A percentile compares a stretch with the other conserved stretches of the same genome.
phyloP scores from a whole-genome alignment of 2,113 vertebrate species.

The Bujurquina vittata region DNA sequence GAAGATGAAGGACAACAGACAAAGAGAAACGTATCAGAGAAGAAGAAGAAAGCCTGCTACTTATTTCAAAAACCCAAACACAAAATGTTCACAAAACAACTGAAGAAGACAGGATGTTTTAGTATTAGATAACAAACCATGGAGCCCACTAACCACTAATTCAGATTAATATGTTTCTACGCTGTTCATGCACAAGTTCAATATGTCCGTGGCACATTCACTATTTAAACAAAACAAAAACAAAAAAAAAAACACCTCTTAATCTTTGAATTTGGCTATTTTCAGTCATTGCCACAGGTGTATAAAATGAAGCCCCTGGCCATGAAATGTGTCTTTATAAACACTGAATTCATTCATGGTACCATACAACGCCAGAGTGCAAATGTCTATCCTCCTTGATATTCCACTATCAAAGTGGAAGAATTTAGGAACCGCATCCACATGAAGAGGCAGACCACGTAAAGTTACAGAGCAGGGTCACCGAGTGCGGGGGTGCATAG shows the following conservation, averaged over 20 bases:
- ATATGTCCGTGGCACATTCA: neutral
- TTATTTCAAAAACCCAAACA: neutral
- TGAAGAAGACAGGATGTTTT: neutral
- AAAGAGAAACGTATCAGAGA: neutral
- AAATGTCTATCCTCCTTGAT: neutral
- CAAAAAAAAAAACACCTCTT: too few relatives aligned
- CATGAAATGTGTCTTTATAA: too few relatives aligned
- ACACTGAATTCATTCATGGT: too few relatives aligned
- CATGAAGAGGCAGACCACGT: neutral
- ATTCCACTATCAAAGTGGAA: neutral
- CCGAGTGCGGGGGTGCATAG: neutral
- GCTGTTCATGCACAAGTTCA: neutral
- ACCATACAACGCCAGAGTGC: neutral
- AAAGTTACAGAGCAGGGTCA: neutral
- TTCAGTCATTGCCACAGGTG: too few relatives aligned
- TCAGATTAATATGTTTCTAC: neutral
- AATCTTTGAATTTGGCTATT: too few relatives aligned
- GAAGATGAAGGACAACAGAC: neutral
- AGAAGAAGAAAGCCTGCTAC: neutral
- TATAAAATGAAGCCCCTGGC: too few relatives aligned
- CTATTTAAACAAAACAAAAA: too few relatives aligned
- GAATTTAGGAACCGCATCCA: neutral
- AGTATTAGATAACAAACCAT: neutral
- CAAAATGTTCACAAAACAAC: neutral
- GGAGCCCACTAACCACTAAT: neutral